A percentile compares a stretch with the other conserved stretches of the same genome.
Evolutionary conservation across 2,113 vertebrate species (phyloP).

Genomic region (Axis porcinus): DNA sequence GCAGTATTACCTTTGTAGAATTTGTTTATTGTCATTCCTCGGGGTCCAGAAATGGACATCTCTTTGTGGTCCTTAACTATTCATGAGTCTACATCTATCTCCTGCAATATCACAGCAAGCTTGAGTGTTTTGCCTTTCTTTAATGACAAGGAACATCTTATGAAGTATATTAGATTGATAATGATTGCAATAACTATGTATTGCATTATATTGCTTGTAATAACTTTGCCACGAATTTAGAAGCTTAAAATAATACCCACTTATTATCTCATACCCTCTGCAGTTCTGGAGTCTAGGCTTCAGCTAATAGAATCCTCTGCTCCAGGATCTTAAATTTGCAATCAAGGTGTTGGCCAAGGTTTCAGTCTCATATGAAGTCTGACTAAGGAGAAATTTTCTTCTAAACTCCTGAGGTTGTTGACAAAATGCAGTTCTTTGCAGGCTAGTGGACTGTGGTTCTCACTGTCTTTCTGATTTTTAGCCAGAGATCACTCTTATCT

Average conservation of each 20-base stretch:
- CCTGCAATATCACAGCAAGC: not conserved
- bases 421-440: not conserved
- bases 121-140: not conserved
- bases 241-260: not conserved
- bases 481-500: rapidly evolving
- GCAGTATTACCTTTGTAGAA: not conserved
- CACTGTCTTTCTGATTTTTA: not conserved
- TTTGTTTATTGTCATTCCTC: not conserved
- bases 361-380: not conserved
- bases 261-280: not conserved
- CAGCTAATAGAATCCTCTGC: not conserved
- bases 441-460: not conserved
- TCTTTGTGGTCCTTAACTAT: not conserved
- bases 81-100: not conserved
- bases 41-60: not conserved
- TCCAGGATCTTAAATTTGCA: not conserved
- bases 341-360: not conserved
- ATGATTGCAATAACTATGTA: not conserved
- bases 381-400: not conserved
- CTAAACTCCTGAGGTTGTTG: not conserved
- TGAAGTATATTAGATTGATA: not conserved
- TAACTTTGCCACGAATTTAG: not conserved
- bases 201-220: not conserved
- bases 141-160: not conserved
- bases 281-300: not conserved